Base-by-base conservation (phyloP, 2,113 vertebrate species). In the Scytalopus superciliaris region DNA sequence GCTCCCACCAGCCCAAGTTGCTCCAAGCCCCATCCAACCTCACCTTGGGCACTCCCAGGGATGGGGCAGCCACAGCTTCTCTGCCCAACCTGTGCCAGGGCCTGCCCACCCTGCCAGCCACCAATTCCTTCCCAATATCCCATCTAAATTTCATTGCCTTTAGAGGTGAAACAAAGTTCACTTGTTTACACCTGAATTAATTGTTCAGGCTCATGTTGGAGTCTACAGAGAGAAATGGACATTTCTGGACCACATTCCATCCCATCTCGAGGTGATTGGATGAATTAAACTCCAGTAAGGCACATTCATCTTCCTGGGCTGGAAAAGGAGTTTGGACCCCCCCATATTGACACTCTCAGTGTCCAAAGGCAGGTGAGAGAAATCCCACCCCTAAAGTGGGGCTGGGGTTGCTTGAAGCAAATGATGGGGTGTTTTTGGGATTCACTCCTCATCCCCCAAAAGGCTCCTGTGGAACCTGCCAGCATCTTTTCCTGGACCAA, bases 1-100 rank as follows among this genome's bases (percentile, higher is more conserved):
- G 3, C 12, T 74, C 2, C 68, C 22, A 59, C 42, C 0, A 2
- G 1, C 27, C 77, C 68, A 67, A 27, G 33, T 0, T 28, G 59
- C 19, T 81, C 68, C 56, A 40, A 1, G 0, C 24, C 30, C 16
- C 0, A 0, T 72, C 24, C 37, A 74, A 0, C 19, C 59, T 24
- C 27, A 23, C 12, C 68, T 59, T 19, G 60, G 44, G 0, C 44
- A 2, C 14, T 89, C 1, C 33, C 77, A 82, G 69, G 60, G 33
- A 52, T 39, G 60, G 23, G 23, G 12, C 44, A 81, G 59, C 52
- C 76, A 66, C 52, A 59, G 52, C 60, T 82, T 0, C 60, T 39
- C 52, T 82, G 69, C 27, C 22, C 50, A 73, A 0, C 3, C 49
- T 72, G 49, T 72, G 47, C 44, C 44, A 72, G 25, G 35, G 22